These are phyloP conservation scores for Microcebus ravelobensis DNA, from an alignment of 2,113 vertebrate genomes.

Conservation along the genomic window DNA sequence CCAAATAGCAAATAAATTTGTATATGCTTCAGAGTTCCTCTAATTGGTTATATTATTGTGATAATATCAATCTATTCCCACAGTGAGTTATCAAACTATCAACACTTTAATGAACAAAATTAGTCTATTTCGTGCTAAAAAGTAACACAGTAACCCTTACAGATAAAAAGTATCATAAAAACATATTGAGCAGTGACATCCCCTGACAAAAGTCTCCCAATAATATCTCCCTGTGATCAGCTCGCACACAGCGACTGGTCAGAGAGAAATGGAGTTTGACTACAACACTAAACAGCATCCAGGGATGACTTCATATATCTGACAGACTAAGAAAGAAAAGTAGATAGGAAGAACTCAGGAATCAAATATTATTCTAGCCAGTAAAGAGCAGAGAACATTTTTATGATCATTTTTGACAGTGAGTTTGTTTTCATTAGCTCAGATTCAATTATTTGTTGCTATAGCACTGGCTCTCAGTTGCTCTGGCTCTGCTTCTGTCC, in stretches of 20 bases:
- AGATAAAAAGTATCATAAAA: slow-evolving; percentile 54
- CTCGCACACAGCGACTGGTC: neutral
- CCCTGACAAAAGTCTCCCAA: slow-evolving; percentile 48
- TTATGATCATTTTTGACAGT: slow-evolving; percentile 2
- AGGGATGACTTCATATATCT: neutral
- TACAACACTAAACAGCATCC: neutral
- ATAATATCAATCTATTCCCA: slow-evolving; percentile 18
- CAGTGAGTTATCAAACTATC: slow-evolving; percentile 49
- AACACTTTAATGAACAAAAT: slow-evolving; percentile 62
- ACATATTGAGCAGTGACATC: slow-evolving; percentile 31
- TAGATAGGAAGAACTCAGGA: neutral
- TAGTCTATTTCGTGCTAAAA: slow-evolving; percentile 62
- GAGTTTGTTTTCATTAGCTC: neutral
- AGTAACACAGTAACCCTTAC: slow-evolving; percentile 22
- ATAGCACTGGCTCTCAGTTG: neutral
- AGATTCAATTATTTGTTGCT: slow-evolving; percentile 30
- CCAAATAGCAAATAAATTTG: slow-evolving; percentile 47
- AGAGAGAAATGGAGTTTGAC: neutral
- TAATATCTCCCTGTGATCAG: neutral
- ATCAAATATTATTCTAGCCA: neutral
- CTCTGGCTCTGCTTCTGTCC: neutral
- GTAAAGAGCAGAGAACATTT: slow-evolving; percentile 7
- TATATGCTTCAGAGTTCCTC: slow-evolving; percentile 53
- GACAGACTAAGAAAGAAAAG: slow-evolving; percentile 24
- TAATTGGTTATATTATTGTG: slow-evolving; percentile 44